These are phyloP conservation scores for Incurvaria masculella DNA, from an alignment of 2,888 invertebrate species.

Conservation along the genomic window DNA sequence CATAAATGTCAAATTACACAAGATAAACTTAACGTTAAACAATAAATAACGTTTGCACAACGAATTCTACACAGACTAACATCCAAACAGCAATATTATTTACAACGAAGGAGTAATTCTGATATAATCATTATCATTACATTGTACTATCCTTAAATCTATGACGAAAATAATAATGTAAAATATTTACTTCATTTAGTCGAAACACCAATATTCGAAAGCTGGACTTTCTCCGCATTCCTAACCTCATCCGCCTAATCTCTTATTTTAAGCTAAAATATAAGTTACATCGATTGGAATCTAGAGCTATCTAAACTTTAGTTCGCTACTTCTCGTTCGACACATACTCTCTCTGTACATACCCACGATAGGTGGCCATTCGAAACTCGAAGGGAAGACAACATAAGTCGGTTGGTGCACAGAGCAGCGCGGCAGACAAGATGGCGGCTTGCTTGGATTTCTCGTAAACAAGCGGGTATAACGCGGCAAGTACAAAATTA, in stretches of 20 bases:
- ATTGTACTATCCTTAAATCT: constrained; percentile 36
- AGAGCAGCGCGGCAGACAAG: no score
- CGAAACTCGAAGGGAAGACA: no score
- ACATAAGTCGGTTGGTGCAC: no score
- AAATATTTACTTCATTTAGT: constrained; percentile 27
- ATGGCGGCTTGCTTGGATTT: no score
- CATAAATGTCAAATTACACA: background rate
- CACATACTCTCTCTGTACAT: no score
- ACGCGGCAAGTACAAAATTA: no score
- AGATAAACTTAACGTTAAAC: background rate
- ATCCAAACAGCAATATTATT: constrained; percentile 43
- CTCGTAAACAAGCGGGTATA: no score
- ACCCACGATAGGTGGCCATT: no score
- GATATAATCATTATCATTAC: constrained; percentile 2
- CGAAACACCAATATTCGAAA: constrained; percentile 52
- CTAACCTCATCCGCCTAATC: background rate
- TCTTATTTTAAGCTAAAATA: background rate
- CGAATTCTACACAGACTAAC: constrained; percentile 28
- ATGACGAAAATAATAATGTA: constrained; percentile 36
- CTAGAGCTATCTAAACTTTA: background rate
- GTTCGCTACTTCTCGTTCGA: background rate
- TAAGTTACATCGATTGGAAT: background rate
- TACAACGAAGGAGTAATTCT: constrained; percentile 35
- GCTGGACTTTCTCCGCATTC: constrained; percentile 42
- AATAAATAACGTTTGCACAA: constrained; percentile 13